These are phyloP conservation scores for Eledona agricola DNA, from an alignment of 2,888 invertebrate species.

Conservation along the genomic window DNA sequence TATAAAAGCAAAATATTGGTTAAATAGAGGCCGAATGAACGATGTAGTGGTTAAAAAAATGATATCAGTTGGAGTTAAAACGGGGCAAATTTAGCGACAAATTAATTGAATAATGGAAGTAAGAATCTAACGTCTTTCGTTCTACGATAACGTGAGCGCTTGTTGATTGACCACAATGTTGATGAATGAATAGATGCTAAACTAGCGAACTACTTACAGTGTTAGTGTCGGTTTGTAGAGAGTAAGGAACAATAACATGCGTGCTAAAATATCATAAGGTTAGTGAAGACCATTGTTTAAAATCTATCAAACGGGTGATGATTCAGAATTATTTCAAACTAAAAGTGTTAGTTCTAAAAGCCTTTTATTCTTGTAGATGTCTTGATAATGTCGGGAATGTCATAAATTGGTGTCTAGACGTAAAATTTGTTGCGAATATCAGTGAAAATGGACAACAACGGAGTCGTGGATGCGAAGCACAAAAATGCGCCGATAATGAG, in stretches of 20 bases:
- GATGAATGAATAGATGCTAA: slow-evolving; percentile 45
- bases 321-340: background rate
- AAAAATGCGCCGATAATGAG: too few species aligned
- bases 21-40: slow-evolving; percentile 6
- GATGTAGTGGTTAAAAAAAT: background rate
- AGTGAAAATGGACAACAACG: too few species aligned
- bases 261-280: background rate
- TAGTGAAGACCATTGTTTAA: background rate
- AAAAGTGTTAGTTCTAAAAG: too few species aligned
- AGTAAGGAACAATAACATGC: background rate
- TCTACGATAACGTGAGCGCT: slow-evolving; percentile 24
- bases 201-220: slow-evolving; percentile 42
- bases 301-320: background rate
- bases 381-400: slow-evolving; percentile 13
- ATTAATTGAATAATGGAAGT: slow-evolving; percentile 43
- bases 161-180: slow-evolving; percentile 44
- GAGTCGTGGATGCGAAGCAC: too few species aligned
- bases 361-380: slow-evolving; percentile 32
- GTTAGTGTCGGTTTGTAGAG: too few species aligned
- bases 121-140: slow-evolving; percentile 33
- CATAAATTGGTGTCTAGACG: slow-evolving; percentile 14
- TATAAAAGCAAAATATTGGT: too few species aligned
- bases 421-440: too few species aligned
- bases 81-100: slow-evolving; percentile 13
- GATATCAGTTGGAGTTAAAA: background rate